phyloP scores from a whole-genome alignment of 1,140 invertebrate species.

The Drosophila pachea region DNA sequence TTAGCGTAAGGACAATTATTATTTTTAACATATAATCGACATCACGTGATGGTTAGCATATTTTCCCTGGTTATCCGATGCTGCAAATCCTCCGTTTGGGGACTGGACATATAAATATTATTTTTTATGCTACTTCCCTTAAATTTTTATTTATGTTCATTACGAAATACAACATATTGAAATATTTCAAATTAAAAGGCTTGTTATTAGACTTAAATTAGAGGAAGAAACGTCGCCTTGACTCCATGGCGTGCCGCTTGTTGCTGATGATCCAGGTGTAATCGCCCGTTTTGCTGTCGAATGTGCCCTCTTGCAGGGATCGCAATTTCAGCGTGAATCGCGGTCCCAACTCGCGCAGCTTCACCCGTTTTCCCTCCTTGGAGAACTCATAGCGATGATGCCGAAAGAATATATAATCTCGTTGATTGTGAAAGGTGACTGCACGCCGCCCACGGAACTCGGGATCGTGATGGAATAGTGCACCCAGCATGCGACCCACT shows the following conservation, averaged over 20 bases:
- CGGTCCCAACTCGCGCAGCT: constrained; percentile 95
- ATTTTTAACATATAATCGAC: constrained; percentile 50
- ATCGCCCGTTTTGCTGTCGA: constrained; percentile 97
- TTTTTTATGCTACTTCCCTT: constrained; percentile 5
- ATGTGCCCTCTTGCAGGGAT: constrained; percentile 97
- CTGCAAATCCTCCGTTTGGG: constrained; percentile 11
- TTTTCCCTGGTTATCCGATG: constrained; percentile 23
- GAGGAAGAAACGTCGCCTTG: constrained; percentile 93
- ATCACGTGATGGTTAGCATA: constrained; percentile 41
- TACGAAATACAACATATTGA: constrained; percentile 20
- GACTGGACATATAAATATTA: constrained; percentile 23
- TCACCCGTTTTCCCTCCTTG: constrained; percentile 87
- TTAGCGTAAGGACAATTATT: constrained; percentile 44
- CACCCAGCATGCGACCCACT: constrained; percentile 95
- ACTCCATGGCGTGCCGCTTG: constrained; percentile 93
- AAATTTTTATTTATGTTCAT: constrained; percentile 25
- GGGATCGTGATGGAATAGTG: constrained; percentile 97
- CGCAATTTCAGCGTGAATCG: constrained; percentile 95
- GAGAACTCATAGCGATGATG: constrained; percentile 98
- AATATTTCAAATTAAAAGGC: constrained; percentile 25
- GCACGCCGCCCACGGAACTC: constrained; percentile 95
- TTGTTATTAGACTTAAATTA: constrained; percentile 77
- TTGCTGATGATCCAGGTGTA: constrained; percentile 98
- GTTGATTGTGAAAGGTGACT: constrained; percentile 98
- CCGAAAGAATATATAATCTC: constrained; percentile 99